Evolutionary conservation across 2,797 vertebrate genomes (phyloP).

Genomic region (Miichthys miiuy): DNA sequence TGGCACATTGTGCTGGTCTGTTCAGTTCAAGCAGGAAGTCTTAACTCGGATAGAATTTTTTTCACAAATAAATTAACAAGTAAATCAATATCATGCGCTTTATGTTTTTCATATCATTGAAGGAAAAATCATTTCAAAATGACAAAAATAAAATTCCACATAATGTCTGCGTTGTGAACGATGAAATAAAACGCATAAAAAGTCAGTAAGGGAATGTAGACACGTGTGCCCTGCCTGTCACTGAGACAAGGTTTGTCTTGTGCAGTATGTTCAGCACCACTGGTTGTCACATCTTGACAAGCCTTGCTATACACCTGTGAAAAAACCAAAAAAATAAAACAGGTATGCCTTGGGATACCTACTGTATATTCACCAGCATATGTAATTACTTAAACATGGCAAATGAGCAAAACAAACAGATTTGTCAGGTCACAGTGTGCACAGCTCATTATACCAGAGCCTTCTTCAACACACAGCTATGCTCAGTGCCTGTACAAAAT

Average conservation of each 20-base stretch:
- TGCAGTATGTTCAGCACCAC: not conserved
- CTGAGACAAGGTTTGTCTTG: not conserved
- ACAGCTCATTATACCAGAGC: slow-evolving; percentile 64
- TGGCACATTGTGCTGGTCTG: slow-evolving; percentile 55
- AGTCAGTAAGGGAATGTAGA: not conserved
- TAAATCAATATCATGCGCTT: slow-evolving; percentile 24
- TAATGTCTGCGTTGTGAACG: not conserved
- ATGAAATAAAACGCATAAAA: slow-evolving; percentile 9
- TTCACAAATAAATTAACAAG: slow-evolving; percentile 46
- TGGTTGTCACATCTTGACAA: slow-evolving; percentile 11
- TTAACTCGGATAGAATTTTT: slow-evolving; percentile 53
- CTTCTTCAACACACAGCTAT: slow-evolving; percentile 9
- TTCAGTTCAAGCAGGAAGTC: slow-evolving; percentile 62
- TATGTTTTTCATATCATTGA: slow-evolving; percentile 11
- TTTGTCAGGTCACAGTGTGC: slow-evolving; percentile 52
- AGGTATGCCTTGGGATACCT: slow-evolving; percentile 5
- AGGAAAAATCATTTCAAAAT: not conserved
- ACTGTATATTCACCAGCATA: slow-evolving; percentile 32
- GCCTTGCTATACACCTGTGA: not conserved
- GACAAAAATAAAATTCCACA: not conserved
- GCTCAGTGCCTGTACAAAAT: slow-evolving; percentile 32
- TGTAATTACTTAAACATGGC: slow-evolving; percentile 47
- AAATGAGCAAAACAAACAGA: slow-evolving; percentile 67
- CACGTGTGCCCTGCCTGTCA: slow-evolving; percentile 1
- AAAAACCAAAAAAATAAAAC: not conserved